Evolutionary conservation across 2,888 invertebrate genomes (phyloP).

Genomic region (Callyntrura guangdongensis): DNA sequence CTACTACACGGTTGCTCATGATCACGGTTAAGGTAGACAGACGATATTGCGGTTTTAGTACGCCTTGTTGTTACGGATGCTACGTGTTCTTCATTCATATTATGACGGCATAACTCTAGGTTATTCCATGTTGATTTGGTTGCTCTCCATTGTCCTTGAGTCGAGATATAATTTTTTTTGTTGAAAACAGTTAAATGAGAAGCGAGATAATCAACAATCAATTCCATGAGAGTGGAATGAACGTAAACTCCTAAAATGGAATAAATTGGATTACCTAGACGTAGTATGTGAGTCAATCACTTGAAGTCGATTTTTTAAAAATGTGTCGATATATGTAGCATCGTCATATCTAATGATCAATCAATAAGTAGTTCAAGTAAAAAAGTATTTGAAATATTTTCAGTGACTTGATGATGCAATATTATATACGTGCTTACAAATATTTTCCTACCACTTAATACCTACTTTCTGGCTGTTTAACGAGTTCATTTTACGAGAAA

Average conservation of each 20-base stretch:
- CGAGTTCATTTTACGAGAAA: slow-evolving; percentile 35
- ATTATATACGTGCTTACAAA: not conserved
- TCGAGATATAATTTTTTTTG: slow-evolving; percentile 31
- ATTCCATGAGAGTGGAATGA: slow-evolving; percentile 6
- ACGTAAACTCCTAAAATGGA: not conserved
- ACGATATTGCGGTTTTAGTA: slow-evolving; percentile 15
- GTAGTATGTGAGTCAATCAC: slow-evolving; percentile 6
- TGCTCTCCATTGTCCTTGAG: slow-evolving; percentile 21
- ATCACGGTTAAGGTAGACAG: not conserved
- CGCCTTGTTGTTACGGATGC: not conserved
- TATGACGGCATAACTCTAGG: not conserved
- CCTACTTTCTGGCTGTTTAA: not conserved
- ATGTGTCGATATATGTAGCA: not conserved
- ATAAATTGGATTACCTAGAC: slow-evolving; percentile 1
- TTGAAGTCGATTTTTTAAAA: not conserved
- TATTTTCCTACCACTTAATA: not conserved
- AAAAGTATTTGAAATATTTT: slow-evolving; percentile 5
- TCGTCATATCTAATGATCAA: not conserved
- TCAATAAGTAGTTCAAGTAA: not conserved
- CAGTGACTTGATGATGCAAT: not conserved
- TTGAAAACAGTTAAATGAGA: slow-evolving; percentile 15
- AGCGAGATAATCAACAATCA: not conserved
- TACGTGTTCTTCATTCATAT: not conserved
- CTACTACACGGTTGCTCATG: too few relatives aligned
- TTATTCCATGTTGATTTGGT: slow-evolving; percentile 8